Evolutionary conservation across 2,888 invertebrate genomes (phyloP), one percentile per base, ranked within the genome.

Genomic region (Mantis religiosa): DNA sequence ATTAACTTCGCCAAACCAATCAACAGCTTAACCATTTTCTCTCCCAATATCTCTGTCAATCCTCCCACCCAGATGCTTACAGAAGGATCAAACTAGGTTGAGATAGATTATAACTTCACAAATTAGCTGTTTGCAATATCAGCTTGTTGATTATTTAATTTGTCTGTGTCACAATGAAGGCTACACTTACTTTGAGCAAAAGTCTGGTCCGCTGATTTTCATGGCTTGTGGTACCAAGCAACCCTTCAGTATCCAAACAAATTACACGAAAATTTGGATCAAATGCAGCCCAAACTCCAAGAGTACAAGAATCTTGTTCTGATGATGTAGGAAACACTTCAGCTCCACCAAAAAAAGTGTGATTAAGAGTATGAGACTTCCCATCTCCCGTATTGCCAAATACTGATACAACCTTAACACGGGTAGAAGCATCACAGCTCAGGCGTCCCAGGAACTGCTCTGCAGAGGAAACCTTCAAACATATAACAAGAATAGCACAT

Each of bases 321-420:
- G 95, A 94, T 4, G 96, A 96, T 0, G 96, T 96, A 90, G 93
- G 93, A 92, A 97, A 97, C 0, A 95, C 93, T 47, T 95, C 95
- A 90, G 94, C 93, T 1, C 96, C 96, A 91, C 94, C 93, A 92
- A 96, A 96, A 92, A 96, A 96, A 7, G 95, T 94, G 91, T 97
- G 95, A 93, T 97, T 97, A 91, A 97, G 93, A 0, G 97, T 97
- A 91, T 96, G 95, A 3, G 97, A 97, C 93, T 97, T 97, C 2
- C 97, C 97, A 93, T 97, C 97, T 0, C 97, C 97, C 0, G 97
- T 97, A 92, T 97, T 97, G 3, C 97, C 97, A 93, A 97, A 97
- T 91, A 97, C 97, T 20, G 97, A 96, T 0, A 97, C 95, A 27
- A 97, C 97, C 93, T 97, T 97, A 25, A 97, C 95, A 92, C 95